These are phyloP conservation scores for Cantharis rufa DNA, from an alignment of 2,888 invertebrate species.

Conservation along the genomic window DNA sequence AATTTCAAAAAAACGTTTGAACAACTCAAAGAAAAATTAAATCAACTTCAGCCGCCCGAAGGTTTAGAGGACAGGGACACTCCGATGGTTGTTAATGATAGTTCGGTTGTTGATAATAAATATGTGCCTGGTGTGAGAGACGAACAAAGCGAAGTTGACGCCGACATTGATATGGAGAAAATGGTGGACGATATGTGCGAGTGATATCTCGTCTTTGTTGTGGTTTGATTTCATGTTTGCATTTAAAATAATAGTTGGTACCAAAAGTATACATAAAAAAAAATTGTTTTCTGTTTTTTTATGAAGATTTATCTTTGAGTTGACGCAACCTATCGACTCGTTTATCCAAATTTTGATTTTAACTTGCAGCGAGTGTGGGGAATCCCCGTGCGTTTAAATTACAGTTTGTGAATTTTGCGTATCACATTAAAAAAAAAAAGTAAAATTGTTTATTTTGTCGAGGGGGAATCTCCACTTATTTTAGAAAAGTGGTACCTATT, in stretches of 20 bases:
- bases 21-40: constrained; percentile 83
- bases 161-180: constrained; percentile 78
- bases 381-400: neutral
- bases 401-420: neutral
- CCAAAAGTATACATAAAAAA: constrained; percentile 13
- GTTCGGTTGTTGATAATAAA: constrained; percentile 25
- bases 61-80: constrained; percentile 71
- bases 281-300: constrained; percentile 20
- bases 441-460: neutral
- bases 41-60: constrained; percentile 78
- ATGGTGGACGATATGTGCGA: constrained; percentile 72
- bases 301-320: constrained; percentile 17
- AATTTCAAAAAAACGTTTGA: constrained; percentile 53
- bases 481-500: neutral
- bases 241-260: constrained; percentile 15
- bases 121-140: constrained; percentile 33
- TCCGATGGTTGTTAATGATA: constrained; percentile 35
- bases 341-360: neutral
- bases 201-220: constrained; percentile 46
- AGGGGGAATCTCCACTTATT: neutral
- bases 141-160: constrained; percentile 58
- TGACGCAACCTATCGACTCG: neutral
- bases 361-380: neutral
- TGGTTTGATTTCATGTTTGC: constrained; percentile 19
- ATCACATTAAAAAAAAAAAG: neutral